Evolutionary conservation across 2,113 vertebrate species (phyloP).

Genomic region (Pygoscelis antarcticus): DNA sequence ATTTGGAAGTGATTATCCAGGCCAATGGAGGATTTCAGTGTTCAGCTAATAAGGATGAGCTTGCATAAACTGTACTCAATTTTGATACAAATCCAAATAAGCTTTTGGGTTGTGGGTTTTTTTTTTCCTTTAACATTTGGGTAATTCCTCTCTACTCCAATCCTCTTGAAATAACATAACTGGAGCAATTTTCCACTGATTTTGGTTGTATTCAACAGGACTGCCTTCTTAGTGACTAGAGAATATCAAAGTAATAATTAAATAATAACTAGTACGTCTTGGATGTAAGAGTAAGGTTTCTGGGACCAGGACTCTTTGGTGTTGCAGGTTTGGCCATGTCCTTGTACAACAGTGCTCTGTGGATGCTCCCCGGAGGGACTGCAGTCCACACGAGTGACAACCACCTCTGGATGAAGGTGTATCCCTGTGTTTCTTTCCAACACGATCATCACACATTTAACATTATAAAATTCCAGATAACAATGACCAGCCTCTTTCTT

Average conservation of each 20-base stretch:
- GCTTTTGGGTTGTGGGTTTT: not conserved
- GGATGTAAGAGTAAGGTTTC: not conserved
- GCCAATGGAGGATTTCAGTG: not conserved
- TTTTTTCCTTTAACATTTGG: not conserved
- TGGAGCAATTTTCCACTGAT: not conserved
- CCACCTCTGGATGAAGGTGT: not conserved
- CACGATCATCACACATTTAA: not conserved
- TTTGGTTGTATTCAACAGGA: not conserved
- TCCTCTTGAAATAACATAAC: not conserved
- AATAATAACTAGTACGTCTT: not conserved
- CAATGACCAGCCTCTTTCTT: not conserved
- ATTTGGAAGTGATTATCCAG: not conserved
- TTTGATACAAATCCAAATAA: not conserved
- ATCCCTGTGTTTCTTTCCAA: not conserved
- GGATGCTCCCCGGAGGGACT: accelerated
- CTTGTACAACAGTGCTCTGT: not conserved
- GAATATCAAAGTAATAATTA: not conserved
- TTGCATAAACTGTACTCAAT: not conserved
- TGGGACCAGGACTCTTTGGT: not conserved
- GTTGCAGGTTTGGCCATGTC: not conserved
- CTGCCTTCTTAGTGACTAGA: not conserved
- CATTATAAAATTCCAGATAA: not conserved
- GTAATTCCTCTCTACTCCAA: not conserved
- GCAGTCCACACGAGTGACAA: accelerated
- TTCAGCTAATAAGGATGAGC: not conserved